Evolutionary conservation across 2,888 invertebrate species (phyloP), one percentile per base, ranked within the genome.

Genomic region (Ochropacha duplaris): DNA sequence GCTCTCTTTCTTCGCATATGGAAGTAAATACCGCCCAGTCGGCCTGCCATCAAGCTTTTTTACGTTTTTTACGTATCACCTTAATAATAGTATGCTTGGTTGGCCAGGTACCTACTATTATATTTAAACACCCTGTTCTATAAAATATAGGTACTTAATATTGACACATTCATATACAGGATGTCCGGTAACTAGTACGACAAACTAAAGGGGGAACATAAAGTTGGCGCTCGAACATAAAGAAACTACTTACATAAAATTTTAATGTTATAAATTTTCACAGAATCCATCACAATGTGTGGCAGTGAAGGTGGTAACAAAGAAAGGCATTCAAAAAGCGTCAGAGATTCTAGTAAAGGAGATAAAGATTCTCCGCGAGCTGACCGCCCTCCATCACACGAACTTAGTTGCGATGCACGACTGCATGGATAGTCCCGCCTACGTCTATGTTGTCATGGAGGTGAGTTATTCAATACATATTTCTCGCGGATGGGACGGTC

Each of bases 361-460:
- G 93, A 99, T 99, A 69, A 99, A 99, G 93, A 99, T 99, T 79
- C 94, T 99, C 57, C 98, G 99, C 94, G 99, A 99, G 92, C 92
- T 99, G 80, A 99, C 99, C 26, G 97, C 97, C 84, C 94, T 99
- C 57, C 98, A 99, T 88, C 99, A 99, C 94, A 98, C 99, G 80
- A 99, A 99, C 94, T 98, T 99, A 67, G 99, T 99, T 57, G 98
- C 98, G 31, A 95, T 99, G 78, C 94, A 99, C 87, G 99, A 99
- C 92, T 99, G 99, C 93, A 98, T 99, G 94, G 99, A 99, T 93
- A 98, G 98, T 60, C 94, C 96, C 66, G 96, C 97, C 75, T 97
- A 98, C 93, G 99, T 99, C 70, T 99, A 96, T 93, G 95, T 99
- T 78, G 98, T 99, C 76, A 99, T 99, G 99, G 99, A 99, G 96